Evolutionary conservation across 2,797 vertebrate genomes (phyloP), one percentile per base, ranked within the genome.

Genomic region (Fringilla coelebs): DNA sequence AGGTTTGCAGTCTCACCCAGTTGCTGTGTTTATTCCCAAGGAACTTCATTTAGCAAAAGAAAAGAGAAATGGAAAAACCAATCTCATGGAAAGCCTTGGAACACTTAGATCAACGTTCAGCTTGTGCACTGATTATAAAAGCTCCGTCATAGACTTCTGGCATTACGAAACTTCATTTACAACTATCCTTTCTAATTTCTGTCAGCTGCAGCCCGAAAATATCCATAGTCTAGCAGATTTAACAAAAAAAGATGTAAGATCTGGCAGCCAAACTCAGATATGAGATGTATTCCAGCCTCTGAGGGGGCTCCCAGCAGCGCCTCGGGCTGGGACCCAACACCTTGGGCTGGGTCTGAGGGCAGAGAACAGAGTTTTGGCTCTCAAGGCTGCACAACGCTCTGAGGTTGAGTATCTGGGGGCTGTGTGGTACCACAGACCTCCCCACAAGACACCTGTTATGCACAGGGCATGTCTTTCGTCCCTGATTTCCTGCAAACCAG

Each of bases 181-280:
- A 90, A 70, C 51, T 73, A 76, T 34, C 48, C 45, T 74, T 90
- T 48, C 90, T 94, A 92, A 93, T 88, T 95, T 96, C 68, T 80
- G 75, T 94, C 90, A 94, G 84, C 90, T 89, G 60, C 61, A 75
- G 81, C 89, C 85, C 40, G 57, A 90, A 84, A 71, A 85, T 89
- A 88, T 48, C 86, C 88, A 45, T 9, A 82, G 62, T 58, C 79
- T 61, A 61, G 51, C 32, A 34, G 88, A 76, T 73, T 86, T 90
- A 91, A 96, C 74, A 70, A 45, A 85, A 70, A 72, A 82, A 92
- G 60, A 46, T 1, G 0, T 20, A 77, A 70, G 70, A 81, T 95
- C 72, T 68, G 31, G 54, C 73, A 78, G 36, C 54, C 29, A 51
- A 9, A 62, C 46, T 83, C 57, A 40, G n/a, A 67, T 8, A 60